Base-by-base conservation (phyloP, 2,888 invertebrate genomes). In the Noctua comes region DNA sequence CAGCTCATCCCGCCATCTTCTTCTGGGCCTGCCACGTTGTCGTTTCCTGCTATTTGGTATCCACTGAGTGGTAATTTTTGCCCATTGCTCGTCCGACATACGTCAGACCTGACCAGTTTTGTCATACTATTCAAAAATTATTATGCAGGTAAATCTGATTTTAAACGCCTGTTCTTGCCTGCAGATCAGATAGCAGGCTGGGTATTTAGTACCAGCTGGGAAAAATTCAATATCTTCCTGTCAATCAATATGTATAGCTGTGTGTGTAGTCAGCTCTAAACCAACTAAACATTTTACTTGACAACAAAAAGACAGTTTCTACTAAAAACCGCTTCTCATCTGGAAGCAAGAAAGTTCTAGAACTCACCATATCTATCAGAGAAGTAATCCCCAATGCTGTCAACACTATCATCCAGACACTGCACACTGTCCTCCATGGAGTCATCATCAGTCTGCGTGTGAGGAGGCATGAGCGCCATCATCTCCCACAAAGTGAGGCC, bases 401-500 rank as follows among this genome's bases (percentile, higher is more conserved):
- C 90, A 0, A 88, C 87, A 1, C 88, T 84, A 64, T 92, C 90
- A 5, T 92, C 92, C 8, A 92, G 48, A 11, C 87, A 88, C 73
- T 83, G 86, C 10, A 92, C 78, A 75, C 93, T 94, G 18, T 94
- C 94, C 0, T 95, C 91, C 48, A 93, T 80, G 2, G 92, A 91
- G 18, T 90, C 91, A 24, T 93, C 92, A 31, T 93, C 93, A 5
- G 82, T 62, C 27, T 90, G 94, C 0, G 97, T 92, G 90, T 98
- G 98, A 0, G 98, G 99, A 0, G 98, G 97, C 73, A 97, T 95
- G 6, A 98, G 95, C 0, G 98, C 97, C 92, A 99, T 95, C 97
- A 98, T 98, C 97, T 99, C 98, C 97, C 98, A 98, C 46, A 98
- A 92, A 0, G 98, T 97, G 18, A 98, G 96, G 0, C 98, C 99